These are phyloP conservation scores for Cosmia trapezina DNA, from an alignment of 2,888 invertebrate genomes.

Conservation along the genomic window DNA sequence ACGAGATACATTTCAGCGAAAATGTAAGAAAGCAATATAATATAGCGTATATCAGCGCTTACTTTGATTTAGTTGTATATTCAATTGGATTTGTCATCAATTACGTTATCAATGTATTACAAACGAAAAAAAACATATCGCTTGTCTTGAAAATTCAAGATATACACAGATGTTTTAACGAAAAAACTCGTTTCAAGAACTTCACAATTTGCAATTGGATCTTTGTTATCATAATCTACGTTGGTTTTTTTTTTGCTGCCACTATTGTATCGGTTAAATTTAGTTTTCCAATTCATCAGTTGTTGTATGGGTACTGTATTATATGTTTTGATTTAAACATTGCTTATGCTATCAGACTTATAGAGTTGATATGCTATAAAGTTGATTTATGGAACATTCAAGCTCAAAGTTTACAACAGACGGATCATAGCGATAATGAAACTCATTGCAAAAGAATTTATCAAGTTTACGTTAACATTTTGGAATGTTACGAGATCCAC, in stretches of 20 bases:
- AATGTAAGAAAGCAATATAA: neutral
- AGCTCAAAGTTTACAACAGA: neutral
- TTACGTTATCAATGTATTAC: neutral
- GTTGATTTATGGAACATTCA: constrained; percentile 41
- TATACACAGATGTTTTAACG: neutral
- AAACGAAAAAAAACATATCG: neutral
- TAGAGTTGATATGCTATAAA: constrained; percentile 32
- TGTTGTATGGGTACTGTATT: neutral
- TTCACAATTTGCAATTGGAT: constrained; percentile 1
- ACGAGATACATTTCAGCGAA: neutral
- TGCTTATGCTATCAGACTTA: neutral
- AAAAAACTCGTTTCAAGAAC: neutral
- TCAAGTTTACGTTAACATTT: constrained; percentile 18
- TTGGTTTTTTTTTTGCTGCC: neutral
- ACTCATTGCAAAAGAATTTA: constrained; percentile 11
- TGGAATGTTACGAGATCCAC: constrained; percentile 24
- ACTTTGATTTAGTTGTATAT: neutral
- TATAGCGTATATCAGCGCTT: neutral
- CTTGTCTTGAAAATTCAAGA: neutral
- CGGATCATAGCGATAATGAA: neutral
- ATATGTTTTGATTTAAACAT: neutral
- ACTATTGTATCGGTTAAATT: too few species aligned
- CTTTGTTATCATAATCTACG: neutral
- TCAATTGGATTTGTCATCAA: neutral
- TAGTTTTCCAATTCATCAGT: too few species aligned